These are phyloP conservation scores for Takifugu ocellatus DNA, from an alignment of 2,797 vertebrate genomes.

Conservation along the genomic window DNA sequence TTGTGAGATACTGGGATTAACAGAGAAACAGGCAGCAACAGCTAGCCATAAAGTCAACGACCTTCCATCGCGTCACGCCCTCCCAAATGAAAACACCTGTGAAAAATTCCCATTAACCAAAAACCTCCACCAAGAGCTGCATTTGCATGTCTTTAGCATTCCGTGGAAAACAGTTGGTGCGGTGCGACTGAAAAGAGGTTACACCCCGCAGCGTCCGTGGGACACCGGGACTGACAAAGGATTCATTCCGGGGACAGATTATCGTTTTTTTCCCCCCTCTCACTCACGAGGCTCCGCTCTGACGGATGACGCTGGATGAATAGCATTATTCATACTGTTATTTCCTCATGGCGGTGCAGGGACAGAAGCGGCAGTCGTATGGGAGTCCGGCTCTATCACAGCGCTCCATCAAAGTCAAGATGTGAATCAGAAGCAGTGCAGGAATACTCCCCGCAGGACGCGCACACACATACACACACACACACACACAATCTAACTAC, in stretches of 20 bases:
- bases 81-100: slow-evolving; percentile 48
- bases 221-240: too few species aligned
- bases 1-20: too few species aligned
- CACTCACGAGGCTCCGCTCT: too few species aligned
- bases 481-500: too few species aligned
- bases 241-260: too few species aligned
- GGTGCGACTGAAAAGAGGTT: slow-evolving; percentile 11
- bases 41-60: slow-evolving; percentile 23
- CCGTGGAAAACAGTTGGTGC: slow-evolving; percentile 14
- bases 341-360: too few species aligned
- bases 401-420: slow-evolving; percentile 1
- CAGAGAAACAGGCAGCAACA: slow-evolving; percentile 7
- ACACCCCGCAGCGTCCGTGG: too few species aligned
- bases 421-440: slow-evolving; percentile 1
- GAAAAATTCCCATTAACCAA: slow-evolving; percentile 29
- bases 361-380: neutral
- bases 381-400: neutral
- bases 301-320: too few species aligned
- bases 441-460: neutral
- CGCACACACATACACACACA: too few species aligned
- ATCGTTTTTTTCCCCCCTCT: too few species aligned
- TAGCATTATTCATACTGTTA: too few species aligned
- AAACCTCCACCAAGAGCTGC: slow-evolving; percentile 11
- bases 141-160: slow-evolving; percentile 50
- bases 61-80: slow-evolving; percentile 22